phyloP scores from a whole-genome alignment of 2,797 vertebrate genomes.

The Sibirionetta formosa region DNA sequence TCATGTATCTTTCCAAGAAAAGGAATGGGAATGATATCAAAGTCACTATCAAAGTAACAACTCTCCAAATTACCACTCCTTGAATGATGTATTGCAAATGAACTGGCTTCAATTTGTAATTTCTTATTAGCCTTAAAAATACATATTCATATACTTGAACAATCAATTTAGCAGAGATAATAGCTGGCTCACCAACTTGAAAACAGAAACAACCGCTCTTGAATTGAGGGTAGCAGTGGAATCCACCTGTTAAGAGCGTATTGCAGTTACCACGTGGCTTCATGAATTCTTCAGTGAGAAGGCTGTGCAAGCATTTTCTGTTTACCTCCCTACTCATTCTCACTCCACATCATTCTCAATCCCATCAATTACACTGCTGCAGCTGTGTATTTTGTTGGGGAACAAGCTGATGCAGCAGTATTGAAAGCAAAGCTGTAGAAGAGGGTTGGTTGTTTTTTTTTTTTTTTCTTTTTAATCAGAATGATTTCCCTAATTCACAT shows the following conservation, averaged over 20 bases:
- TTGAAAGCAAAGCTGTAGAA: not conserved
- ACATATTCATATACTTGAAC: not conserved
- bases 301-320: not conserved
- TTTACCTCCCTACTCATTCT: too few relatives aligned
- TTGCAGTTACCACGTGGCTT: not conserved
- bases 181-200: not conserved
- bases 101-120: not conserved
- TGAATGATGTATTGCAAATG: not conserved
- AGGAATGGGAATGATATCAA: not conserved
- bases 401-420: not conserved
- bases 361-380: not conserved
- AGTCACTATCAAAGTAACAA: not conserved
- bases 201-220: not conserved
- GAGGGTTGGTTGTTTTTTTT: not conserved
- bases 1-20: not conserved
- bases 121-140: not conserved
- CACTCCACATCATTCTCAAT: not conserved
- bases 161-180: not conserved
- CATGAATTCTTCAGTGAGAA: not conserved
- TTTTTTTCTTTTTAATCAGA: not conserved
- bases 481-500: fast-evolving
- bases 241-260: not conserved
- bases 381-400: not conserved
- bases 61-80: not conserved
- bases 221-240: not conserved